Evolutionary conservation across 2,113 vertebrate genomes (phyloP).

Genomic region (Grallaria varia): DNA sequence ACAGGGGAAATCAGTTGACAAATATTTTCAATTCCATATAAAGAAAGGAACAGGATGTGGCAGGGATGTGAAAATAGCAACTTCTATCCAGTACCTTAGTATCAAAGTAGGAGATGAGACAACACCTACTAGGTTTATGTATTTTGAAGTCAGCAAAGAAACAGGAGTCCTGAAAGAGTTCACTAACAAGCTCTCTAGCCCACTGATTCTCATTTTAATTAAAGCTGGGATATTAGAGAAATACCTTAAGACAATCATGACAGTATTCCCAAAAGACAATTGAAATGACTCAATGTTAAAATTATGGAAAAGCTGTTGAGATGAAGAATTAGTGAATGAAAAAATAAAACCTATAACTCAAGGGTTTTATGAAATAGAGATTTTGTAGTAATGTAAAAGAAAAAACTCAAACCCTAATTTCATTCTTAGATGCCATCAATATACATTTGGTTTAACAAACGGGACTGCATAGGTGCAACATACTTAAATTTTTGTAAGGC

Average conservation of each 20-base stretch:
- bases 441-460: constrained; percentile 37
- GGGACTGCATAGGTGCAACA: constrained; percentile 59
- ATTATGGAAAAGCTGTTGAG: neutral
- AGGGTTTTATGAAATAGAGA: neutral
- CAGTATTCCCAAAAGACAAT: constrained; percentile 4
- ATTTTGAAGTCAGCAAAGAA: neutral
- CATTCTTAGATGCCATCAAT: neutral
- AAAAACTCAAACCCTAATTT: neutral
- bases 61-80: neutral
- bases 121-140: neutral
- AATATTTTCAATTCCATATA: neutral
- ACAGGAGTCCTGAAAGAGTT: neutral
- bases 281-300: neutral
- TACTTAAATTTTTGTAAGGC: constrained; percentile 45
- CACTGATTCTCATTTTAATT: neutral
- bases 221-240: neutral
- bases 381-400: neutral
- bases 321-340: neutral
- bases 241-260: neutral
- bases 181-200: neutral
- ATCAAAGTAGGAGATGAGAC: neutral
- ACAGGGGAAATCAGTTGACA: neutral
- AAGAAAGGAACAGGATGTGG: neutral
- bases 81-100: neutral
- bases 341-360: neutral